These are phyloP conservation scores for Drosophila algonquin DNA, from an alignment of 2,888 invertebrate genomes.

Conservation along the genomic window DNA sequence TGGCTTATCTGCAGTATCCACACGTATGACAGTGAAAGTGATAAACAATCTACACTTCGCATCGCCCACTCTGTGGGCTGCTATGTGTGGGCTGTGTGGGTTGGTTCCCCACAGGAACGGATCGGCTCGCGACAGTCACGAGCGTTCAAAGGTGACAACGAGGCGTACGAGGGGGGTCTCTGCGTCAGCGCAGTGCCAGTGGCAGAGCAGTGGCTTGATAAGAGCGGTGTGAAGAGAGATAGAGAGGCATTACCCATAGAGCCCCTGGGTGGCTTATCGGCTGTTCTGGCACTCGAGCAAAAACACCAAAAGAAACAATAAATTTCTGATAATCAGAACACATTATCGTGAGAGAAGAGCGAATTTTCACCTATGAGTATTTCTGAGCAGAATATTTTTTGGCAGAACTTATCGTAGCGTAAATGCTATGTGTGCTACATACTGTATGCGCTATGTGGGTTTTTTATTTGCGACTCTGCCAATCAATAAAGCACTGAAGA, in stretches of 20 bases:
- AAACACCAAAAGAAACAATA: slow-evolving; percentile 53
- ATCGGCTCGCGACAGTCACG: slow-evolving; percentile 36
- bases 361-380: slow-evolving; percentile 24
- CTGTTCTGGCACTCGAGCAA: slow-evolving; percentile 42
- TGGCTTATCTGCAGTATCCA: background rate
- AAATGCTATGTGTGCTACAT: too few relatives aligned
- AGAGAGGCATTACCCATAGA: background rate
- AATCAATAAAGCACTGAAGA: slow-evolving; percentile 55
- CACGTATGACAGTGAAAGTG: background rate
- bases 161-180: slow-evolving; percentile 32
- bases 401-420: background rate
- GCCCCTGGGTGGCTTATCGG: slow-evolving; percentile 39
- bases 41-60: slow-evolving; percentile 7
- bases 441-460: background rate
- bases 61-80: background rate
- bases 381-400: slow-evolving; percentile 4
- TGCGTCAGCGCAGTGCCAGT: slow-evolving; percentile 29
- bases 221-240: slow-evolving; percentile 8
- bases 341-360: slow-evolving; percentile 45
- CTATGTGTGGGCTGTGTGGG: background rate
- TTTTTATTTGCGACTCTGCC: slow-evolving; percentile 50
- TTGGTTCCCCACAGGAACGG: background rate
- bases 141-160: slow-evolving; percentile 46
- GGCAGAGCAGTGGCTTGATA: slow-evolving; percentile 22
- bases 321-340: slow-evolving; percentile 58